Evolutionary conservation across 2,888 invertebrate species (phyloP).

Genomic region (Polymixis flavicincta): DNA sequence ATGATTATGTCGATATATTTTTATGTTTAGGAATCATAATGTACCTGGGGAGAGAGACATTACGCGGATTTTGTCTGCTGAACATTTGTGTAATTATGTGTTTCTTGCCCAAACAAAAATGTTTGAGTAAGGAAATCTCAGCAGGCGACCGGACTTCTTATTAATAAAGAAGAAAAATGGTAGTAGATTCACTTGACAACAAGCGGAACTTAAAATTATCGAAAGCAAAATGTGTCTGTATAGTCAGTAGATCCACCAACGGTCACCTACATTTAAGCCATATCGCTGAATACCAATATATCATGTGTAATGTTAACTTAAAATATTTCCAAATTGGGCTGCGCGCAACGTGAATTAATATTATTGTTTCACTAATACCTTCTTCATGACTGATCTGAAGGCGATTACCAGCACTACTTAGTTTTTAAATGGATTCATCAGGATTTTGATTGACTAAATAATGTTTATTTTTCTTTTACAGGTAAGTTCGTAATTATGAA

Average conservation of each 20-base stretch:
- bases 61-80: too few relatives aligned
- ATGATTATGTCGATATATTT: constrained; percentile 11
- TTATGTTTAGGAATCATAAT: not conserved
- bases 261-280: not conserved
- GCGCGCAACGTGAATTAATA: not conserved
- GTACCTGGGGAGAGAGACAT: not conserved
- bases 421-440: not conserved
- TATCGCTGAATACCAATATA: not conserved
- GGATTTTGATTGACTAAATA: not conserved
- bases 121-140: not conserved
- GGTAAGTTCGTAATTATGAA: constrained; percentile 29
- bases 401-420: not conserved
- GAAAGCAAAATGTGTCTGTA: too few relatives aligned
- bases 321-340: not conserved
- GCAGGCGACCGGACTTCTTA: not conserved
- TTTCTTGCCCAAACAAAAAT: not conserved
- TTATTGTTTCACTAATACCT: not conserved
- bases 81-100: not conserved
- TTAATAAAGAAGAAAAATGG: not conserved
- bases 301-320: not conserved
- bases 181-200: not conserved
- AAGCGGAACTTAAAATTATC: not conserved
- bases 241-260: too few relatives aligned
- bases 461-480: constrained; percentile 11
- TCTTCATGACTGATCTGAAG: not conserved